Evolutionary conservation across 2,113 vertebrate species (phyloP).

Genomic region (Todiramphus chloris): DNA sequence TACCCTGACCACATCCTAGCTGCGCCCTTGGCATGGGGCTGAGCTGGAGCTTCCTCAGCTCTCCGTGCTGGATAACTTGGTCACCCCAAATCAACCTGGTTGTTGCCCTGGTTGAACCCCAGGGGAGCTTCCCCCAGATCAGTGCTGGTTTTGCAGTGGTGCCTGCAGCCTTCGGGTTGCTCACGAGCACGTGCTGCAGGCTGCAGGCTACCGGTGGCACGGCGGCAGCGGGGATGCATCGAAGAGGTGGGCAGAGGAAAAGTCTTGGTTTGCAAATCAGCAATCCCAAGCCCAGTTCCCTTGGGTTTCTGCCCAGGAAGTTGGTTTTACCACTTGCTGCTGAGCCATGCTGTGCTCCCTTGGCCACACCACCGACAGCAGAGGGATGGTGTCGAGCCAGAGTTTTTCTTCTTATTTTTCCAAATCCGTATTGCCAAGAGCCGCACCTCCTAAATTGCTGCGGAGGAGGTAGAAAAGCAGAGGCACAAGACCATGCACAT

Average conservation of each 20-base stretch:
- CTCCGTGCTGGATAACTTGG: not conserved
- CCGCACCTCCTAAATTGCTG: constrained; percentile 40
- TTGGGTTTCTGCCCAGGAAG: constrained; percentile 8
- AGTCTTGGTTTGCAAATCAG: constrained; percentile 7
- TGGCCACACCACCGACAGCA: rapidly evolving
- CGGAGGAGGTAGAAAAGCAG: constrained; percentile 42
- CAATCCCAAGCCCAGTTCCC: not conserved
- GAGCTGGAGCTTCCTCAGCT: not conserved
- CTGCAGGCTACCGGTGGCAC: rapidly evolving
- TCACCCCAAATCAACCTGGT: not conserved
- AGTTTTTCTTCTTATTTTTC: not conserved
- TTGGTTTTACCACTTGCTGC: not conserved
- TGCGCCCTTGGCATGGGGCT: rapidly evolving
- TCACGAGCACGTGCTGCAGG: rapidly evolving
- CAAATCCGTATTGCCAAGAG: not conserved
- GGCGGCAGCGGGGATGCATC: rapidly evolving
- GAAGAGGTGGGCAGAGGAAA: rapidly evolving
- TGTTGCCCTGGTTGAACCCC: not conserved
- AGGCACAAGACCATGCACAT: constrained; percentile 51
- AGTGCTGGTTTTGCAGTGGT: not conserved
- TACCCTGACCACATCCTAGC: rapidly evolving
- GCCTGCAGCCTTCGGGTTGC: rapidly evolving
- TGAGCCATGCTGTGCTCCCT: not conserved
- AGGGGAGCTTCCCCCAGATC: rapidly evolving
- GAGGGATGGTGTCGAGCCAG: not conserved